Percentiles rank a stretch among this genome's conserved stretches.
These are phyloP conservation scores for Leucania comma DNA, from an alignment of 2,888 invertebrate species.

Conservation along the genomic window DNA sequence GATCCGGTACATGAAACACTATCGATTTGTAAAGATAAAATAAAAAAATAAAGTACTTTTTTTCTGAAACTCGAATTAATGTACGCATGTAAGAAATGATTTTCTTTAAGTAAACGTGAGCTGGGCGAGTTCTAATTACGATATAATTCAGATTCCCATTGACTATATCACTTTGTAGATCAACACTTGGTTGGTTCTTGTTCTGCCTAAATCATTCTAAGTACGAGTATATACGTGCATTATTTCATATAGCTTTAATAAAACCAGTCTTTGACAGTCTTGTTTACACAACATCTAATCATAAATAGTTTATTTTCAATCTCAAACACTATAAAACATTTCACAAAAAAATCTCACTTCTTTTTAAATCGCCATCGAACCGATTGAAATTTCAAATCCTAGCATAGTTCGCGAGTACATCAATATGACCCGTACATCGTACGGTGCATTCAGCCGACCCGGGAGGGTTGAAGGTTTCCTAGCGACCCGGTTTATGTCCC, in stretches of 20 bases:
- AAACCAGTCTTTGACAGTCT: background rate
- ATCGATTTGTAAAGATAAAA: too few species aligned
- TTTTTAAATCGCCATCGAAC: background rate
- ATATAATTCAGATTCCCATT: background rate
- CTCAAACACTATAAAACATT: background rate
- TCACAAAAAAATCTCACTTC: background rate
- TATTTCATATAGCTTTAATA: too few species aligned
- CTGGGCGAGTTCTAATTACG: background rate
- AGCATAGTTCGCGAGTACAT: slow-evolving; percentile 16
- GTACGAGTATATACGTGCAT: background rate
- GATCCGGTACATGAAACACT: too few species aligned
- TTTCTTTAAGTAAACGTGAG: too few species aligned
- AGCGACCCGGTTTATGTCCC: slow-evolving; percentile 79
- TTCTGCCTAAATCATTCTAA: background rate
- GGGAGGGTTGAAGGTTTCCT: slow-evolving; percentile 63
- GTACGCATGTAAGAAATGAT: too few species aligned
- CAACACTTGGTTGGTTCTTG: background rate
- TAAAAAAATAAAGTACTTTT: too few species aligned
- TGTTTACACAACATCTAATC: background rate
- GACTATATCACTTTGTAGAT: background rate
- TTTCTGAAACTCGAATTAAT: too few species aligned
- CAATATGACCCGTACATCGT: slow-evolving; percentile 38
- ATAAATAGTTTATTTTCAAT: background rate
- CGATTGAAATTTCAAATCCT: slow-evolving; percentile 38
- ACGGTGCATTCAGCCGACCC: slow-evolving; percentile 61